A percentile compares a stretch with the other conserved stretches of the same genome.
phyloP scores from a whole-genome alignment of 2,797 vertebrate genomes.

The Aplochiton taeniatus region DNA sequence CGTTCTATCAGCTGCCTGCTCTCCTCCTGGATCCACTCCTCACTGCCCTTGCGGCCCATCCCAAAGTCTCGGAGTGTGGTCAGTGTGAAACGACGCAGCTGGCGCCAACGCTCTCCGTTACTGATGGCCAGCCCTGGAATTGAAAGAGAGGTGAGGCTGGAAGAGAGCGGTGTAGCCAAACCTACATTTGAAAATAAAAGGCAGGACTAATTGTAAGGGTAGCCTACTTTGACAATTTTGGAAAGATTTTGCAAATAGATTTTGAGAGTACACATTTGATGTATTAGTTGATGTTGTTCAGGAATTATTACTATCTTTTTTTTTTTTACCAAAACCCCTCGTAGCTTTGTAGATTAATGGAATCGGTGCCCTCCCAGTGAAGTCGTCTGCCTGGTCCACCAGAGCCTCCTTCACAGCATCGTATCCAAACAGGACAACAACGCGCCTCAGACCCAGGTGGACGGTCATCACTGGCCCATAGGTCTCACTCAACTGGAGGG shows the following conservation, averaged over 20 bases:
- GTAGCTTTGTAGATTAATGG: conserved; percentile 38
- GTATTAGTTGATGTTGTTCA: background rate
- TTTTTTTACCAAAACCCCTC: conserved; percentile 61
- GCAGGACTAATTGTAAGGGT: too few species aligned
- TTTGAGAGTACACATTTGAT: too few species aligned
- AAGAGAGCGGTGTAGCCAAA: too few species aligned
- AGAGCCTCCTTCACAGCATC: conserved; percentile 77
- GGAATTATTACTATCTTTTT: too few species aligned
- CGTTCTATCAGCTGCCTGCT: conserved; percentile 50
- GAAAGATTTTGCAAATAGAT: too few species aligned
- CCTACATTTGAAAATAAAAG: too few species aligned
- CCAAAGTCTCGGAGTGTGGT: conserved; percentile 72
- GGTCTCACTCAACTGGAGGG: conserved; percentile 72
- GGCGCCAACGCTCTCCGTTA: conserved; percentile 69
- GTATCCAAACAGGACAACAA: conserved; percentile 73
- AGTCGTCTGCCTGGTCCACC: conserved; percentile 76
- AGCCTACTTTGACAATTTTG: too few species aligned
- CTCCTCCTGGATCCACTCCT: conserved; percentile 72
- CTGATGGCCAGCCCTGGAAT: conserved; percentile 61
- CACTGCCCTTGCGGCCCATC: conserved; percentile 75
- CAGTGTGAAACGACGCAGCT: conserved; percentile 67
- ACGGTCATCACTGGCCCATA: conserved; percentile 76
- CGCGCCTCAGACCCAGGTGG: conserved; percentile 66
- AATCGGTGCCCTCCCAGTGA: conserved; percentile 58
- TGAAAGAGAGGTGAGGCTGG: background rate